Evolutionary conservation across 2,113 vertebrate species (phyloP).

Genomic region (Oreotrochilus melanogaster): DNA sequence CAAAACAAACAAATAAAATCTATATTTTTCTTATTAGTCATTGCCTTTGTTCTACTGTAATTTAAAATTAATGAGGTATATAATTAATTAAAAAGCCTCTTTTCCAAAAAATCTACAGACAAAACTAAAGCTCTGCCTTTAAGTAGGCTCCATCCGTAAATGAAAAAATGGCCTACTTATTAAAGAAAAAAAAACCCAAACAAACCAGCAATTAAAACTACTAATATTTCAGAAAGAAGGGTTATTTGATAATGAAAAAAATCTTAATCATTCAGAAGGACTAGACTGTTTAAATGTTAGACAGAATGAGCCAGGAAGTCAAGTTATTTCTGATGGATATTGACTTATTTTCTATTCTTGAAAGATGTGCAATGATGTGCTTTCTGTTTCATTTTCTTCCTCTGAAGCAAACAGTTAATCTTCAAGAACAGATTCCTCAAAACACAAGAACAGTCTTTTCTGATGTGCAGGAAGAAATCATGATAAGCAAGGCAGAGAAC

Average conservation of each 20-base stretch:
- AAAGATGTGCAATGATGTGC: constrained; percentile 14
- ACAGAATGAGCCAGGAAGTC: constrained; percentile 12
- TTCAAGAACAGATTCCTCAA: not conserved
- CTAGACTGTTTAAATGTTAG: constrained; percentile 25
- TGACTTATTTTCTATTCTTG: constrained; percentile 57
- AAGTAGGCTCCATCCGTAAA: not conserved
- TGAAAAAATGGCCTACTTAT: not conserved
- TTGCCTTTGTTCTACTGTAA: not conserved
- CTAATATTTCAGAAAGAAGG: not conserved
- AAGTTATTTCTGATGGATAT: constrained; percentile 24
- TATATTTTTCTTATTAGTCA: not conserved
- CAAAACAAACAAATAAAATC: not conserved
- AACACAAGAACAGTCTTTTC: not conserved
- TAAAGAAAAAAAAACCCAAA: not conserved
- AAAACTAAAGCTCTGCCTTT: not conserved
- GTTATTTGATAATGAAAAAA: constrained; percentile 1
- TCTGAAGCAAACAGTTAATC: constrained; percentile 14
- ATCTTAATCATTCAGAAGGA: constrained; percentile 32
- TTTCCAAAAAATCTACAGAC: not conserved
- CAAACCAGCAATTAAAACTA: not conserved
- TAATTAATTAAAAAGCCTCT: not conserved
- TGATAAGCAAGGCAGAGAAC: not conserved
- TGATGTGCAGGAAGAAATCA: not conserved
- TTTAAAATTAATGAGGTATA: constrained; percentile 6
- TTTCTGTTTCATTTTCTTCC: constrained; percentile 73